Percentiles rank a stretch among this genome's conserved stretches.
These are phyloP conservation scores for Oryctolagus cuniculus DNA, from an alignment of 2,113 vertebrate species.

Conservation along the genomic window DNA sequence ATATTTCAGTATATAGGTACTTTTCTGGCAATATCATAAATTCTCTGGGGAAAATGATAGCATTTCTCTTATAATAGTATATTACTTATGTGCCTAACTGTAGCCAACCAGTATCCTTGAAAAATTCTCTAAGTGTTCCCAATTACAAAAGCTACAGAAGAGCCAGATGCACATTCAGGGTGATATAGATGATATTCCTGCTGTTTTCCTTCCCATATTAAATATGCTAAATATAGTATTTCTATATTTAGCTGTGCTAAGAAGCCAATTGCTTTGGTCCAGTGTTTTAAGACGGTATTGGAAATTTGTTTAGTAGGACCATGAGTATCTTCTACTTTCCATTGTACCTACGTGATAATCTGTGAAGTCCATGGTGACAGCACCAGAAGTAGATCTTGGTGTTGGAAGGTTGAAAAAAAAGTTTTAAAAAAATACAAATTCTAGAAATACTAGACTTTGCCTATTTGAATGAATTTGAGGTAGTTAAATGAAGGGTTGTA, in stretches of 20 bases:
- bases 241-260: background rate
- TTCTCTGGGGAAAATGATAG: conserved; percentile 13
- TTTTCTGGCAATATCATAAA: conserved; percentile 55
- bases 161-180: background rate
- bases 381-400: background rate
- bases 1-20: conserved; percentile 1
- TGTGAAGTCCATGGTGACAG: background rate
- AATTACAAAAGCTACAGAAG: background rate
- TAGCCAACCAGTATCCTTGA: background rate
- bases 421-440: background rate
- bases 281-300: background rate
- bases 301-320: background rate
- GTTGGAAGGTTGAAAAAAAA: background rate
- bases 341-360: background rate
- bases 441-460: background rate
- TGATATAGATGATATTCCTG: background rate
- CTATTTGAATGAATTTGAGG: background rate
- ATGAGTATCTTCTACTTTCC: background rate
- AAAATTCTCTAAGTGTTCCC: background rate
- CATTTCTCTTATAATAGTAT: background rate
- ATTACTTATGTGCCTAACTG: background rate
- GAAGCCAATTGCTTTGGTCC: background rate
- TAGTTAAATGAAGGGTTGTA: background rate
- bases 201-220: background rate
- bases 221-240: background rate